Evolutionary conservation across 2,888 invertebrate genomes (phyloP), one percentile per base, ranked within the genome.

Genomic region (Drosophila rellima): DNA sequence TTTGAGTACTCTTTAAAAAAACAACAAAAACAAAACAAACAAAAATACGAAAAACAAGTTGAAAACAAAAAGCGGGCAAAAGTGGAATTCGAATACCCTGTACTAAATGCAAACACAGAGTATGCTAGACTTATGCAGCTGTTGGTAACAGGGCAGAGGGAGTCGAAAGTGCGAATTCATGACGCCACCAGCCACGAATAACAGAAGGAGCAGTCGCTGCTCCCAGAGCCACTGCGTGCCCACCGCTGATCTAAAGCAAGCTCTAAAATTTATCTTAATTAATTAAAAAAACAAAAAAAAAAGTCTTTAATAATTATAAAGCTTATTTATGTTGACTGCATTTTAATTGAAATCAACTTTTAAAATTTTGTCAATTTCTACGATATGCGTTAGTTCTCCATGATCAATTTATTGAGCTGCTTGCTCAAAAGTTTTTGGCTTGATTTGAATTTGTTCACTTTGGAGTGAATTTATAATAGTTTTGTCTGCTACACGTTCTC

Each of bases 1-100:
- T 48, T 50, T 44, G 26, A 37, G 51, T 45, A 45, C 54, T 2
- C 73, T 55, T 29, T 20, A 8, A 31, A 18, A 13, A 18, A 10
- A n/a, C n/a, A n/a, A n/a, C n/a, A n/a, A n/a, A n/a, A n/a, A n/a
- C n/a, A n/a, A n/a, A n/a, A n/a, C n/a, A n/a, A n/a, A n/a, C n/a
- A n/a, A n/a, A 42, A n/a, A 23, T 13, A 20, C 7, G 2, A 13
- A 42, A 35, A 40, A 7, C n/a, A 31, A 33, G 31, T 42, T 31
- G 20, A 31, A 11, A 33, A 55, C 15, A 13, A 42, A n/a, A 37
- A 13, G 13, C 6, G 4, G 18, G n/a, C n/a, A 50, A 20, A 11
- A 33, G n/a, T 54, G n/a, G 18, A 29, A 20, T 17, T n/a, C 11
- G 5, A 1, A 20, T 54, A 40, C 31, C 44, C 42, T 51, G 23